Evolutionary conservation across 2,797 vertebrate genomes (phyloP).

Genomic region (Smutsia gigantea): DNA sequence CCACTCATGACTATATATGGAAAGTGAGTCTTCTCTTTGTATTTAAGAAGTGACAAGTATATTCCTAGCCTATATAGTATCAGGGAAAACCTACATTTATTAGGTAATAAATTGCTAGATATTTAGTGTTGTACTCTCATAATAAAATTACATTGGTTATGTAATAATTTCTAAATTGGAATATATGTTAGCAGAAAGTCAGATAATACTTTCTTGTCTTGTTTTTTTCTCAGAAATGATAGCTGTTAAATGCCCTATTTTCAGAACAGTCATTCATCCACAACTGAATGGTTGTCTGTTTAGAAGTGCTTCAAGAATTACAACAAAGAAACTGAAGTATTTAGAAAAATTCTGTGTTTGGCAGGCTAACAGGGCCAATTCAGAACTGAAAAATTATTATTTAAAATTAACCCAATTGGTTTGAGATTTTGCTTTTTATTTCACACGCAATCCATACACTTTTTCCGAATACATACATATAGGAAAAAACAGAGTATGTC

Average conservation of each 20-base stretch:
- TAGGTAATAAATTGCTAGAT: background rate
- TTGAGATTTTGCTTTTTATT: slow-evolving; percentile 14
- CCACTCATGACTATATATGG: background rate
- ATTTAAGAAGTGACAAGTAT: slow-evolving; percentile 19
- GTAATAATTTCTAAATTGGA: background rate
- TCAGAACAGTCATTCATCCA: background rate
- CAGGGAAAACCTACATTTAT: background rate
- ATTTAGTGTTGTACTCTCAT: background rate
- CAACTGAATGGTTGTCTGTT: background rate
- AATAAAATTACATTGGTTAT: background rate
- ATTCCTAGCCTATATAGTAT: background rate
- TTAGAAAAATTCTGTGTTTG: background rate
- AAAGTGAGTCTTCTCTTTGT: background rate
- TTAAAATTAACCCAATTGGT: background rate
- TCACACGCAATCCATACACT: background rate
- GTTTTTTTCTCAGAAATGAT: slow-evolving; percentile 33
- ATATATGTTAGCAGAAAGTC: background rate
- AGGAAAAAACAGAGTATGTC: background rate
- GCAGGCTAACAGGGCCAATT: background rate
- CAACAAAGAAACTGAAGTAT: slow-evolving; percentile 3
- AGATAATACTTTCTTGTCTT: background rate
- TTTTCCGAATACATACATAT: background rate
- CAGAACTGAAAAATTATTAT: slow-evolving; percentile 22
- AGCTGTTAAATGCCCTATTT: slow-evolving; percentile 12
- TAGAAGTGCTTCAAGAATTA: background rate